Evolutionary conservation across 2,113 vertebrate genomes (phyloP).

Genomic region (Tamias sibiricus): DNA sequence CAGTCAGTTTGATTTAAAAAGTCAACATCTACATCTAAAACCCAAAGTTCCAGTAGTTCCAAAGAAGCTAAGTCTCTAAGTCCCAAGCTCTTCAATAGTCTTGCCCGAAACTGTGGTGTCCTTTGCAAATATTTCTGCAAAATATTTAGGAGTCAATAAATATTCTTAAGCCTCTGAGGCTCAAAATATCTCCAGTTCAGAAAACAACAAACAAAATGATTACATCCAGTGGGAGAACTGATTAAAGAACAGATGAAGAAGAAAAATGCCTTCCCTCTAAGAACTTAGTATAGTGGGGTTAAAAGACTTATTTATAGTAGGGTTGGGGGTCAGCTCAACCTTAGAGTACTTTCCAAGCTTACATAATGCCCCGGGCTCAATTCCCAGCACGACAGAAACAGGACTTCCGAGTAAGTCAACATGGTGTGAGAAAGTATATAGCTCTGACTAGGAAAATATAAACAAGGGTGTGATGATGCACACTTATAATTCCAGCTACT

Average conservation of each 20-base stretch:
- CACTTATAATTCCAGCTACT: background rate
- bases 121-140: background rate
- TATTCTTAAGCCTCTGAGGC: slow-evolving; percentile 1
- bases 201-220: slow-evolving; percentile 49
- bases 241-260: slow-evolving; percentile 37
- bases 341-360: background rate
- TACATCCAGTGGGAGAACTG: background rate
- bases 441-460: background rate
- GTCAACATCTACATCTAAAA: slow-evolving; percentile 28
- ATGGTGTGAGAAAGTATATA: background rate
- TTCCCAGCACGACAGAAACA: background rate
- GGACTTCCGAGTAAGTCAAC: slow-evolving; percentile 11
- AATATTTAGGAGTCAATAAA: slow-evolving; percentile 41
- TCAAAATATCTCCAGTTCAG: slow-evolving; percentile 37
- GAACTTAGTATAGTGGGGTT: background rate
- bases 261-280: slow-evolving; percentile 23
- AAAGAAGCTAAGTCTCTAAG: slow-evolving; percentile 24
- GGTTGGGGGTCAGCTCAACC: background rate
- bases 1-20: slow-evolving; percentile 15
- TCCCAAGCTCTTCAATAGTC: background rate
- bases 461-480: background rate
- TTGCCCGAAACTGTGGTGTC: background rate
- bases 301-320: background rate
- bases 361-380: background rate
- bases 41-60: background rate